A percentile compares a stretch with the other conserved stretches of the same genome.
Conservation (phyloP, 2,888 invertebrate species). For the Philopedon plagiatum region DNA sequence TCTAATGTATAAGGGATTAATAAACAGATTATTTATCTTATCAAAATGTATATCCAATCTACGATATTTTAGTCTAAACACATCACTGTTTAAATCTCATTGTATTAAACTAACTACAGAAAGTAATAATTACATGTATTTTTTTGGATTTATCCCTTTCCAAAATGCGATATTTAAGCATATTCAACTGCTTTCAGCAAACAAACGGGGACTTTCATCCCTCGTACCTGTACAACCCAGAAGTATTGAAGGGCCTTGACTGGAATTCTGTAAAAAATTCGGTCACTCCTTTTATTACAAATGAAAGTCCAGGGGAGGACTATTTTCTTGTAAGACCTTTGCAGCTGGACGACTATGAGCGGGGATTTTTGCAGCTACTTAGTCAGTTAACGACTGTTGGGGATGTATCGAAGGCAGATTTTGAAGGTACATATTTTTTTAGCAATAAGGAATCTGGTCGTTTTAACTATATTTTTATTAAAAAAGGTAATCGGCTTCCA, state of each 20-base stretch:
- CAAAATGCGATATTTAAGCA: not conserved
- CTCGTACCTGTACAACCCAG: constrained; percentile 75
- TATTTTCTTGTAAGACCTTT: constrained; percentile 87
- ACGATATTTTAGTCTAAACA: no score
- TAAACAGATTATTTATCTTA: no score
- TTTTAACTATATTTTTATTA: not conserved
- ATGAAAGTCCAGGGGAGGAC: constrained; percentile 79
- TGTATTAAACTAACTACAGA: no score
- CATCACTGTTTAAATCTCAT: not conserved
- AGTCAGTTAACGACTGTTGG: constrained; percentile 90
- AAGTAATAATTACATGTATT: not conserved
- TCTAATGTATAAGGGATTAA: no score
- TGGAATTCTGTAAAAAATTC: constrained; percentile 75
- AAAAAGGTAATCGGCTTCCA: no score
- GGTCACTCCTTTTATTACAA: constrained; percentile 75
- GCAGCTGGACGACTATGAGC: constrained; percentile 84
- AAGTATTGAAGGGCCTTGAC: constrained; percentile 76
- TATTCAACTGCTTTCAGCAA: constrained; percentile 50
- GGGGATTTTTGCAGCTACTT: constrained; percentile 86
- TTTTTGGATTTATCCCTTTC: not conserved
- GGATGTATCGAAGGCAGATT: constrained; percentile 81
- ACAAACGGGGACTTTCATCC: constrained; percentile 42
- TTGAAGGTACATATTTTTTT: constrained; percentile 80
- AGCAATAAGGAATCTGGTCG: constrained; percentile 57
- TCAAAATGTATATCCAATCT: no score